Evolutionary conservation across 2,888 invertebrate species (phyloP), one percentile per base, ranked within the genome.

Genomic region (Nomada lathburiana): DNA sequence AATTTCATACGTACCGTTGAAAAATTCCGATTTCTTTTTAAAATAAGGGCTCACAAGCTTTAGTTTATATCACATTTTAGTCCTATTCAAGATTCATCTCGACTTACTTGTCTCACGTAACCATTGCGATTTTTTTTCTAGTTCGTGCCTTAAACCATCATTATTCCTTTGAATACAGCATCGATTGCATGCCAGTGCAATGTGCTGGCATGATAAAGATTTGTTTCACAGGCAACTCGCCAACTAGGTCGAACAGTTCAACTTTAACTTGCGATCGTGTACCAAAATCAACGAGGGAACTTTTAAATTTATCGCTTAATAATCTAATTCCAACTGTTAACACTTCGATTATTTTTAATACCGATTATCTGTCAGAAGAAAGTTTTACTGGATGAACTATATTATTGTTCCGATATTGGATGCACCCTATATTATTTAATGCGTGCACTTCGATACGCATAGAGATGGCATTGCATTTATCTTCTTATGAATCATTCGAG

Each of bases 211-310:
- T 47, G 20, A 20, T 53, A 65, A 29, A 18, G 63, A 16, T 64
- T 64, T 18, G 29, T 16, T 16, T 53, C 16, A 53, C 2, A 68
- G 55, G 67, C 67, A 16, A 1, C 9, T 10, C 4, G 36, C 53
- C 52, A 68, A 68, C 10, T 68, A 68, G 67, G 67, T 67, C 36
- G 16, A 36, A 67, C 36, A 16, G 67, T n/a, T 67, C 52, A 52
- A 52, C 53, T 67, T 55, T 53, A 64, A 47, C 64, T 64, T 64
- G 23, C 47, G n/a, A 67, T 36, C 20, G 16, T 52, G 29, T 23
- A 23, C 29, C 20, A 53, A 36, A 42, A 23, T 52, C 2, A 52
- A 16, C 29, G 11, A 13, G 18, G 13, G 0, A 52, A 26, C 50
- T 11, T 65, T 13, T 9, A 5, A 26, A 9, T 11, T 42, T 20